These are phyloP conservation scores for Guaruba guarouba DNA, from an alignment of 2,113 vertebrate genomes.

Conservation along the genomic window DNA sequence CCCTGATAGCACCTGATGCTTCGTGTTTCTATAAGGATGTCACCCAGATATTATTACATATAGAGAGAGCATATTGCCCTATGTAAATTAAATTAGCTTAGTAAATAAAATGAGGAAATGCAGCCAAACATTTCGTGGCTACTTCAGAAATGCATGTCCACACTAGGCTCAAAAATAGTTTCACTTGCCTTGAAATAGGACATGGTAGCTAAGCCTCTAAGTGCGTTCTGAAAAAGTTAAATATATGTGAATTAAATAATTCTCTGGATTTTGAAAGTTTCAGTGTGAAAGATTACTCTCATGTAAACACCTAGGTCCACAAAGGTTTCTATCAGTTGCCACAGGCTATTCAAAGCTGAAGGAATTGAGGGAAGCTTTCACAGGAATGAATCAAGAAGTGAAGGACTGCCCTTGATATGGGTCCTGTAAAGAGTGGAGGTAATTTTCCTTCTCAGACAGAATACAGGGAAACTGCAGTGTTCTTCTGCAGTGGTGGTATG, in stretches of 20 bases:
- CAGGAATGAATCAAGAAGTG: not conserved
- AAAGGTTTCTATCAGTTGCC: not conserved
- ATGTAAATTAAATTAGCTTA: not conserved
- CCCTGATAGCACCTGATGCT: not conserved
- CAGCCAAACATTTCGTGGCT: not conserved
- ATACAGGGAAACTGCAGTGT: not conserved
- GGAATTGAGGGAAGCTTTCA: not conserved
- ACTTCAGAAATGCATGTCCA: not conserved
- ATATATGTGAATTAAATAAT: not conserved
- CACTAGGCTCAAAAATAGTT: not conserved
- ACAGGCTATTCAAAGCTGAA: not conserved
- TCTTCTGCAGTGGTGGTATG: not conserved
- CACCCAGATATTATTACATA: not conserved
- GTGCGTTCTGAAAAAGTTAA: not conserved
- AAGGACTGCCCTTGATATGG: not conserved
- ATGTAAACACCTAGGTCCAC: not conserved
- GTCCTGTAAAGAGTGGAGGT: not conserved
- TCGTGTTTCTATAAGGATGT: not conserved
- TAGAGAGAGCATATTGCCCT: not conserved
- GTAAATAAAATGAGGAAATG: not conserved
- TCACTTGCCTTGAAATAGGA: not conserved
- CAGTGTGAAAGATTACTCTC: accelerated
- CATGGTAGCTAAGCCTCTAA: not conserved
- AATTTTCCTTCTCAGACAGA: not conserved
- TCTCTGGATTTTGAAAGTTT: not conserved